Evolutionary conservation across 2,113 vertebrate species (phyloP).

Genomic region (Parus major): DNA sequence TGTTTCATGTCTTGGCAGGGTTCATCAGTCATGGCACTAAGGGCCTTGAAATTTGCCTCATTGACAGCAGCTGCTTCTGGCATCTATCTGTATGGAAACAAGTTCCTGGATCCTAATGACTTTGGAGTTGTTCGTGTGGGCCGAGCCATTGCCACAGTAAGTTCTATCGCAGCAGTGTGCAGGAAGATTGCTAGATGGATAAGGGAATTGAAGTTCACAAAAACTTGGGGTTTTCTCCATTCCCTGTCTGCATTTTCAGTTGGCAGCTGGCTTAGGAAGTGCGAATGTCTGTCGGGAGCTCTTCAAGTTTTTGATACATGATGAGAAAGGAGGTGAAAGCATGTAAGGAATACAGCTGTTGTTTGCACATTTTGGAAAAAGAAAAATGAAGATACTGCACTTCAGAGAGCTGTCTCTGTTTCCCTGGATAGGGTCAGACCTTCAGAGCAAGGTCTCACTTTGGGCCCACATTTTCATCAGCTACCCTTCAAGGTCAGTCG

Average conservation of each 20-base stretch:
- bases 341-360: neutral
- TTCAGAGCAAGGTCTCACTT: neutral
- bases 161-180: slow-evolving; percentile 21
- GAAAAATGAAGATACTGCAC: neutral
- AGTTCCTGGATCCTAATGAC: slow-evolving; percentile 85
- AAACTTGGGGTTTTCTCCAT: neutral
- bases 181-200: neutral
- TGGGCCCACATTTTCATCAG: neutral
- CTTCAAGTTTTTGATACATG: neutral
- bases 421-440: neutral
- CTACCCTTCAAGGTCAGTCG: neutral
- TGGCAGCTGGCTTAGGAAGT: neutral
- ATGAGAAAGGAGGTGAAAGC: neutral
- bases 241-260: neutral
- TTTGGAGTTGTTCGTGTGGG: slow-evolving; percentile 89
- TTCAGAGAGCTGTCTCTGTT: neutral
- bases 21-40: slow-evolving; percentile 80
- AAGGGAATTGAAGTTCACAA: neutral
- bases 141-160: slow-evolving; percentile 88
- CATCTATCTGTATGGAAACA: slow-evolving; percentile 80
- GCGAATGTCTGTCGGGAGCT: neutral
- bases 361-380: neutral
- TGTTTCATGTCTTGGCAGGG: slow-evolving; percentile 67
- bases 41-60: slow-evolving; percentile 81
- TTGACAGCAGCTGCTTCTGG: slow-evolving; percentile 84